Percentiles rank a stretch among this genome's conserved stretches.
These are phyloP conservation scores for Erpornis zantholeuca DNA, from an alignment of 2,113 vertebrate species.

Conservation along the genomic window DNA sequence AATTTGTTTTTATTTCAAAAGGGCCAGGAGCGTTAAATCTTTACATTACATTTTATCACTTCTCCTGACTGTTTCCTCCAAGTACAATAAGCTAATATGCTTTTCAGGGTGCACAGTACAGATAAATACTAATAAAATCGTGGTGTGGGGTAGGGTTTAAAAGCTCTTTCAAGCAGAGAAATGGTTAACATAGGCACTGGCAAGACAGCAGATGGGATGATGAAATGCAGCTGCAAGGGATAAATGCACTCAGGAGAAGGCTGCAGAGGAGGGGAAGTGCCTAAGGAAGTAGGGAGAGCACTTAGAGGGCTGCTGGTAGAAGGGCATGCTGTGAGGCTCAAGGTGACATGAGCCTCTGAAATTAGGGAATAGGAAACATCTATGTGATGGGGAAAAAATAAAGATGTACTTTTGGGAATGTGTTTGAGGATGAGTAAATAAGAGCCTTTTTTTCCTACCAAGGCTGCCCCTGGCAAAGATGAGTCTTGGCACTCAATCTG, in stretches of 20 bases:
- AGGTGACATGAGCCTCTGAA: background rate
- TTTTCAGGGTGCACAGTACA: background rate
- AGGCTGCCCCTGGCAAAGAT: background rate
- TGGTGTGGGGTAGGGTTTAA: background rate
- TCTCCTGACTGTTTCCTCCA: background rate
- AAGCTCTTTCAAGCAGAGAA: background rate
- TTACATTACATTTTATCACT: background rate
- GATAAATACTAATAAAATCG: background rate
- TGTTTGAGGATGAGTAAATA: background rate
- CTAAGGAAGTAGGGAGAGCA: background rate
- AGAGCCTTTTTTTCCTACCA: background rate
- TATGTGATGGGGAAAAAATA: background rate
- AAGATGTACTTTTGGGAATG: background rate
- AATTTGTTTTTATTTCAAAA: background rate
- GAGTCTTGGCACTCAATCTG: background rate
- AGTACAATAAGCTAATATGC: background rate
- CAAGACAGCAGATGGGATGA: constrained; percentile 49
- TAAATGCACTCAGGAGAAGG: constrained; percentile 27
- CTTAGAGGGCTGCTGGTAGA: background rate
- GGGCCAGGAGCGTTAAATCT: background rate
- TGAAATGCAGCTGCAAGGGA: constrained; percentile 54
- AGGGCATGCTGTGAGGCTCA: constrained; percentile 1
- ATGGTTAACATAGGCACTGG: background rate
- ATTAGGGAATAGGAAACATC: background rate
- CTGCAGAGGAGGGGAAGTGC: background rate